Base-by-base conservation (phyloP, 2,113 vertebrate genomes). In the Excalfactoria chinensis region DNA sequence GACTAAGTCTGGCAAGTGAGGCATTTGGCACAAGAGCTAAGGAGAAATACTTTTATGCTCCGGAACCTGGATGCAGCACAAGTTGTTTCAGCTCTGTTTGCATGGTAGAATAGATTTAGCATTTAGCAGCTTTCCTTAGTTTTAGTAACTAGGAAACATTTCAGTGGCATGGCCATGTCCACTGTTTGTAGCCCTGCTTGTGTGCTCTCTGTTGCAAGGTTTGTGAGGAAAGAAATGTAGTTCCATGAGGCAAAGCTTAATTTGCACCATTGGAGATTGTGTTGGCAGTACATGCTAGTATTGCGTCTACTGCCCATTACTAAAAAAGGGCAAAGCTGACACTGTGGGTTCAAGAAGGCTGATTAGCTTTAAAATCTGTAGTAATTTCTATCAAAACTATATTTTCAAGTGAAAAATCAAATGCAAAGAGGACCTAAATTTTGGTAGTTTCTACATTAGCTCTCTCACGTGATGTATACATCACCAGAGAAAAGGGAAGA, bases 11-110 rank as follows among this genome's bases (percentile, higher is more conserved):
- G 92, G 92, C 93, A 94, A 95, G 66, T 60, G 82, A 89, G 69
- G 93, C 91, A 37, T 86, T 93, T 96, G 96, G 94, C 96, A 95
- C 89, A 84, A 92, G 84, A 95, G 84, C 72, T 88, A 75, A 96
- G 89, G 72, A 93, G 91, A 92, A 93, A 87, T 92, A 92, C 93
- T 96, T 95, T 95, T 93, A 86, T 96, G 69, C 3, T 10, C 91
- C 87, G 82, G 95, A 95, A 94, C 91, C 91, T 94, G 94, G 87
- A 95, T 82, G 21, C 89, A 88, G 71, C 85, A 93, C 95, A 96
- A 95, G 93, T 93, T 95, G 88, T 94, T 96, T 96, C 96, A 96
- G 89, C 89, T 93, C 85, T 89, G 71, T 90, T 93, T 96, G 87
- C 91, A 89, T 43, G 40, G 60, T 86, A 94, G 91, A 96, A 93